phyloP scores from a whole-genome alignment of 1,140 invertebrate species.

The Dreissena rostriformis region DNA sequence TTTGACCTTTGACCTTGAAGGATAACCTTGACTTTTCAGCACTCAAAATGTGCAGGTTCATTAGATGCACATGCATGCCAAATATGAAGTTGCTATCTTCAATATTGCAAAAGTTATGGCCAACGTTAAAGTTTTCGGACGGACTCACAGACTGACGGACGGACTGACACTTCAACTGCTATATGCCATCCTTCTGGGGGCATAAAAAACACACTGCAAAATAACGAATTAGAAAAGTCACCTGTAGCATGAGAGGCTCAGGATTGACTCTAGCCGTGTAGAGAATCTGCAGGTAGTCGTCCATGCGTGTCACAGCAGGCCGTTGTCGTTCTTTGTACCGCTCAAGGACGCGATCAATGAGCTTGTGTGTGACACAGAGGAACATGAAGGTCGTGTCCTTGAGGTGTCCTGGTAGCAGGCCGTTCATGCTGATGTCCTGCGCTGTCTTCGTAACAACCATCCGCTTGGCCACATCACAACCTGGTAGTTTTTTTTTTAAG shows the following conservation, averaged over 20 bases:
- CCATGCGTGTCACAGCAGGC: not conserved
- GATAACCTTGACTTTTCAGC: too few relatives aligned
- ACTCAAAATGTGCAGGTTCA: too few relatives aligned
- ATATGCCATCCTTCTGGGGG: too few relatives aligned
- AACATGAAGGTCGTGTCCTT: slow-evolving; percentile 70
- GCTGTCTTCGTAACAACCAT: slow-evolving; percentile 71
- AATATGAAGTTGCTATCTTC: too few relatives aligned
- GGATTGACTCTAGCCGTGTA: slow-evolving; percentile 84
- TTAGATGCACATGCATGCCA: too few relatives aligned
- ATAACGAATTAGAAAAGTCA: slow-evolving; percentile 63
- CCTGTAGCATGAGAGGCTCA: slow-evolving; percentile 86
- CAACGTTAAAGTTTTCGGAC: too few relatives aligned
- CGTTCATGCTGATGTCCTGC: slow-evolving; percentile 57
- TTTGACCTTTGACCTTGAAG: too few relatives aligned
- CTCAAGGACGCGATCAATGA: slow-evolving; percentile 67
- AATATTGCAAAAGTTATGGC: too few relatives aligned
- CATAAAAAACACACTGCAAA: too few relatives aligned
- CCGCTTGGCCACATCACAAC: slow-evolving; percentile 72
- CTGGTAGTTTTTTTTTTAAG: slow-evolving; percentile 4
- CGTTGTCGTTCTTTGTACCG: slow-evolving; percentile 62
- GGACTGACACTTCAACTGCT: too few relatives aligned
- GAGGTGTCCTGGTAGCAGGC: slow-evolving; percentile 65
- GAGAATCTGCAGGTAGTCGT: slow-evolving; percentile 80
- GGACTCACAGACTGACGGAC: too few relatives aligned
- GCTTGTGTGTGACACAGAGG: slow-evolving; percentile 71